Conservation (phyloP, 2,888 invertebrate genomes). For the Cerceris rybyensis region DNA sequence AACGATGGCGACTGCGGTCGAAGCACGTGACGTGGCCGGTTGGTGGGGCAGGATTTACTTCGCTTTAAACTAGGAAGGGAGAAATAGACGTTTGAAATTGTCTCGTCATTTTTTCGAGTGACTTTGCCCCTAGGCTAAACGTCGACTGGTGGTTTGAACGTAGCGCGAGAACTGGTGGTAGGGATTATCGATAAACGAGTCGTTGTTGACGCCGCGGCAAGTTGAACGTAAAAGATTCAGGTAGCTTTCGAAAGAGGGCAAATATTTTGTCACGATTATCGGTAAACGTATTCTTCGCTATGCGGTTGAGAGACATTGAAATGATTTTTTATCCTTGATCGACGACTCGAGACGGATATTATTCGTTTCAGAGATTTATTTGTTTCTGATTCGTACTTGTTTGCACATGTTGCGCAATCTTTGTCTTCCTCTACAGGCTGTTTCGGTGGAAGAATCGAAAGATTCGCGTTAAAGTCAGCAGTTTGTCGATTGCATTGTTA, state of each 20-base stretch:
- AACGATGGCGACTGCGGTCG: conserved; percentile 43
- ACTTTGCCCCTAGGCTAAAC: background rate
- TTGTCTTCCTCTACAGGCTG: background rate
- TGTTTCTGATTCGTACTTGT: background rate
- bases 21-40: conserved; percentile 46
- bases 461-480: too few relatives aligned
- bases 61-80: conserved; percentile 6
- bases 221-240: background rate
- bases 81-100: background rate
- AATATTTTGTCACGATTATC: conserved; percentile 1
- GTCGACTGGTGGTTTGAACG: too few relatives aligned
- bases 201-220: background rate
- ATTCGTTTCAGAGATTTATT: background rate
- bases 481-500: too few relatives aligned
- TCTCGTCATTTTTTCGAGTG: background rate
- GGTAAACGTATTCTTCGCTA: background rate
- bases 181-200: conserved; percentile 6
- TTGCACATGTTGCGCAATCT: background rate
- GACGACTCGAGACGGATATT: background rate
- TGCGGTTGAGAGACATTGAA: background rate
- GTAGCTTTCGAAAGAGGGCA: background rate
- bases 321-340: background rate
- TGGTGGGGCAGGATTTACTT: background rate
- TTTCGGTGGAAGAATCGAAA: too few relatives aligned
- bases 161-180: background rate